Evolutionary conservation across 2,113 vertebrate species (phyloP), one percentile per base, ranked within the genome.

Genomic region (Macrotis lagotis): DNA sequence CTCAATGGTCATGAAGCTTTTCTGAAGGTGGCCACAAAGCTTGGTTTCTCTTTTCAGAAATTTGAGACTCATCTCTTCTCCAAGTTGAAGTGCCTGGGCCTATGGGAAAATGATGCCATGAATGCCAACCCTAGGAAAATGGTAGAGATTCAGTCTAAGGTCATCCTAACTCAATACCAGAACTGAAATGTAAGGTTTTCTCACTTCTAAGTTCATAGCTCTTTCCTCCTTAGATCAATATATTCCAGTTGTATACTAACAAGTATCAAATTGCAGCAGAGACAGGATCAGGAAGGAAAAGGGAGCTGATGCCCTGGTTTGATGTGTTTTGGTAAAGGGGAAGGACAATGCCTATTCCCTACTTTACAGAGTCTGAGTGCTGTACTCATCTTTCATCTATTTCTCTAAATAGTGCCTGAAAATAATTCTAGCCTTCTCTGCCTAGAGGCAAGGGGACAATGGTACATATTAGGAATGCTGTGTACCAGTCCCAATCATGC

Each of bases 11-110:
- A 95, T 55, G 92, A 97, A 98, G 83, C 96, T 97, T 92, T 96
- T 97, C 96, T 97, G 97, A 47, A 98, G 96, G 94, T 97, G 97
- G 83, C 96, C 4, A 0, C 97, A 97, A 25, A 98, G 94, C 93
- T 96, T 97, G 93, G 96, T 94, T 59, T 98, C 97, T 89, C 97
- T 97, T 91, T 95, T 97, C 24, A 97, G 95, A 94, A 97, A 98
- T 28, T 95, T 95, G 2, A 98, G 96, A 55, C 95, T 98, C 97
- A 97, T 93, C 94, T 98, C 97, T 90, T 98, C 96, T 0, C 96
- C 55, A 0, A 97, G 94, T 53, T 94, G 95, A 50, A 94, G 95
- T 92, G 97, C 59, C 94, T 96, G 97, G 12, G 95, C 96, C 97
- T 97, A 89, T 0, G n/a, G 91, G 59, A n/a, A 83, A 44, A 83